Evolutionary conservation across 2,888 invertebrate genomes (phyloP).

Genomic region (Imbricaverruca yamaguchii): DNA sequence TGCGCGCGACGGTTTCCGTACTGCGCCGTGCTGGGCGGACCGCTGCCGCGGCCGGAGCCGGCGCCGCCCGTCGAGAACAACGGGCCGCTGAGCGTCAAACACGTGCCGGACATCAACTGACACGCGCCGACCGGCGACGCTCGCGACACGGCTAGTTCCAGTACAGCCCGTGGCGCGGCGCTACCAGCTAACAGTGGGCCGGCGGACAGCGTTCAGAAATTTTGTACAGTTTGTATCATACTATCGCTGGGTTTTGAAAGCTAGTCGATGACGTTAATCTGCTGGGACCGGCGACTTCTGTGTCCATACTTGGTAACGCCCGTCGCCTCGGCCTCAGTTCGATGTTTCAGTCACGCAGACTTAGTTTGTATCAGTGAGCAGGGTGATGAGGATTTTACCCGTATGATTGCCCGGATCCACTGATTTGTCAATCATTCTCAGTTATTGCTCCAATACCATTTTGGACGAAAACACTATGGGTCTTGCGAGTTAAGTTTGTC

Average conservation of each 20-base stretch:
- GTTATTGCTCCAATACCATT: neutral
- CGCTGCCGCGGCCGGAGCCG: neutral
- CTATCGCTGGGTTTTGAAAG: conserved; percentile 21
- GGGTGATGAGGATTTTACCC: neutral
- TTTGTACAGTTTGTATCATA: conserved; percentile 22
- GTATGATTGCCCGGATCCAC: neutral
- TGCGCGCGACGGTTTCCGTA: conserved; percentile 70
- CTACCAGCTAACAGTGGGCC: neutral
- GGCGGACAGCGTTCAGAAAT: neutral
- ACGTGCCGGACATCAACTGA: neutral
- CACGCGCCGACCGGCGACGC: neutral
- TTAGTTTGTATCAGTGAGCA: no score
- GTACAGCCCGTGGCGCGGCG: neutral
- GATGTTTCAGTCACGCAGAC: no score
- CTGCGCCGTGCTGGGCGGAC: conserved; percentile 30
- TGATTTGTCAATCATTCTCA: neutral
- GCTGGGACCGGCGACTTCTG: neutral
- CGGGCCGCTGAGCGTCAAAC: conserved; percentile 1
- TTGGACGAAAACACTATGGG: neutral
- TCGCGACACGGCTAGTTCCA: neutral
- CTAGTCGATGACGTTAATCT: conserved; percentile 11
- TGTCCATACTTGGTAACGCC: no score
- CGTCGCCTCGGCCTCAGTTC: neutral
- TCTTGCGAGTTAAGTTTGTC: conserved; percentile 8
- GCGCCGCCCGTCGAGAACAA: neutral